Conservation (phyloP, 2,888 invertebrate genomes). For the Ethmia dodecea region DNA sequence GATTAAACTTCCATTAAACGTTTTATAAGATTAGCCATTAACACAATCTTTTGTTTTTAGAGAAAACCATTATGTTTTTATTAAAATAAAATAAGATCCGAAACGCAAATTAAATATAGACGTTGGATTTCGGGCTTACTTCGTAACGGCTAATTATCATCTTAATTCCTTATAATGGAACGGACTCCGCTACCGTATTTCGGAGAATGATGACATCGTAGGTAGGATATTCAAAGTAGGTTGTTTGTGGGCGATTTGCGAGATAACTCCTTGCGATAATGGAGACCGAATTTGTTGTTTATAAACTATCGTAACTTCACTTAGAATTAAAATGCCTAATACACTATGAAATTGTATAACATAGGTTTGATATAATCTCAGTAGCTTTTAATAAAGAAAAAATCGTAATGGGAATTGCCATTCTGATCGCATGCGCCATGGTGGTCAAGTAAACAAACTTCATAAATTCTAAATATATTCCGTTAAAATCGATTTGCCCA, state of each 20-base stretch:
- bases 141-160: slow-evolving; percentile 50
- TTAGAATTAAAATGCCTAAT: no score
- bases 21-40: slow-evolving; percentile 4
- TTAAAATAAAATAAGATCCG: slow-evolving; percentile 25
- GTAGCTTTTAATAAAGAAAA: slow-evolving; percentile 44
- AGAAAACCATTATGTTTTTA: slow-evolving; percentile 8
- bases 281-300: slow-evolving; percentile 25
- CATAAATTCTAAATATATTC: slow-evolving; percentile 43
- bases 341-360: no score
- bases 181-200: slow-evolving; percentile 44
- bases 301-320: slow-evolving; percentile 31
- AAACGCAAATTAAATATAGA: slow-evolving; percentile 32
- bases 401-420: slow-evolving; percentile 46
- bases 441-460: slow-evolving; percentile 33
- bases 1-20: slow-evolving; percentile 2
- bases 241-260: slow-evolving; percentile 32
- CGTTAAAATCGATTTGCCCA: slow-evolving; percentile 39
- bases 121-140: slow-evolving; percentile 35
- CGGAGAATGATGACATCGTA: slow-evolving; percentile 33
- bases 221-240: slow-evolving; percentile 34
- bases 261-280: slow-evolving; percentile 12
- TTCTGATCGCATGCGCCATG: slow-evolving; percentile 34
- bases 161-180: slow-evolving; percentile 51
- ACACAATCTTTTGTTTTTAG: slow-evolving; percentile 6
- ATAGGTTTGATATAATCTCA: slow-evolving; percentile 20